Evolutionary conservation across 2,888 invertebrate species (phyloP), one percentile per base, ranked within the genome.

Genomic region (Clitarchus hookeri): DNA sequence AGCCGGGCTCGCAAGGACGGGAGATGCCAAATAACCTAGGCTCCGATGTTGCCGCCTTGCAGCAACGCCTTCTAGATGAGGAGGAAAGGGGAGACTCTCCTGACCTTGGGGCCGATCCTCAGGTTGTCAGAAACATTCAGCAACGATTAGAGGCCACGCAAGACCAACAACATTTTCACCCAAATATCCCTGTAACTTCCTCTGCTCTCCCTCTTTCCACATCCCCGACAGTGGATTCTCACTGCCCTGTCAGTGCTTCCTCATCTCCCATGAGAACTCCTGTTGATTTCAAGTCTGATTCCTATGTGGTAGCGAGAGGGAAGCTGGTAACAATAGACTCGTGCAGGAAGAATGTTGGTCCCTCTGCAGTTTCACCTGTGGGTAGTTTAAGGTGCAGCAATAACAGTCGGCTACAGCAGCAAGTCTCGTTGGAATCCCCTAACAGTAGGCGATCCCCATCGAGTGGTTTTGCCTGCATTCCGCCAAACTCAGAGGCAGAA

Each of bases 291-390:
- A 88, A 89, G 83, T 44, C 86, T 93, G 90, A 94, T 88, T 91
- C 91, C 48, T 92, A 92, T 89, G 92, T 92, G 87, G 91, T 92
- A 89, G 91, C 94, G 53, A 93, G 94, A 88, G 93, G 94, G 83
- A 93, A 94, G 88, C 92, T 94, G 82, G 94, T 93, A 87, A 92
- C 94, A 44, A 93, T 94, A 88, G 92, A 92, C 89, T 92, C 92
- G 44, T 91, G 88, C 16, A 85, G 88, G 44, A 86, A 86, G 36
- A 65, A 53, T 23, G 78, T 82, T 19, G 84, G 44, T 25, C 86
- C 87, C 9, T 80, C 85, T 19, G 16, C 36, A 16, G 44, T 48
- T 36, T 85, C 85, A 8, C 86, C 86, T n/a, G 53, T 85, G 0
- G 54, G 85, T 65, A 83, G 85, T 44, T 25, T 86, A 79, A 84